phyloP scores from a whole-genome alignment of 2,113 vertebrate genomes.

The Ovis canadensis region DNA sequence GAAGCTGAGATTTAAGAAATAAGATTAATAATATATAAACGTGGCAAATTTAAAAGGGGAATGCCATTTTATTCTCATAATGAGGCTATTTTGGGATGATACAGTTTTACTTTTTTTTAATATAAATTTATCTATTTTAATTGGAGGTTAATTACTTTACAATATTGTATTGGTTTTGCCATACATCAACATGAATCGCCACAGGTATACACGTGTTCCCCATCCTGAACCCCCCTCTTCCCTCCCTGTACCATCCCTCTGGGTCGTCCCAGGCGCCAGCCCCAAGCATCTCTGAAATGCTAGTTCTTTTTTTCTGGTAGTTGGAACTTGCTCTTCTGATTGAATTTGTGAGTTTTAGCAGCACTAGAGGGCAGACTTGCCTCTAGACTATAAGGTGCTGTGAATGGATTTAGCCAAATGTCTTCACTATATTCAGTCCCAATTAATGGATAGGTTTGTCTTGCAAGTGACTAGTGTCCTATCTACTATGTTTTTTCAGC shows the following conservation, averaged over 20 bases:
- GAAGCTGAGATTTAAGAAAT: background rate
- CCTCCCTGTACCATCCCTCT: too few species aligned
- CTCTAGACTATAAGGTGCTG: background rate
- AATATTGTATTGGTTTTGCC: too few species aligned
- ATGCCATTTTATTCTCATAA: background rate
- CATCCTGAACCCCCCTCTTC: too few species aligned
- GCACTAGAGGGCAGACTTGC: slow-evolving; percentile 67
- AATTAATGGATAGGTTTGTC: background rate
- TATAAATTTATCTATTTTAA: too few species aligned
- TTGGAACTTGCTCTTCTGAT: background rate
- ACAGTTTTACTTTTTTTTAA: background rate
- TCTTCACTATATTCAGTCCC: background rate
- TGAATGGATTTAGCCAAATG: background rate
- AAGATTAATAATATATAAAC: background rate
- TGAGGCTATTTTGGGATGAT: background rate
- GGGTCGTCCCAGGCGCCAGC: too few species aligned
- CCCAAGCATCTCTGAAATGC: background rate
- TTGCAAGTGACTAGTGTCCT: background rate
- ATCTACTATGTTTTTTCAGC: background rate
- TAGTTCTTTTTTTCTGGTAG: background rate
- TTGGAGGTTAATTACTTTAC: too few species aligned
- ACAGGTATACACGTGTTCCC: too few species aligned
- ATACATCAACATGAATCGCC: too few species aligned
- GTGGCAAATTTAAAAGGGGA: background rate
- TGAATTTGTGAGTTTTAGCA: background rate